Conservation (phyloP, 1,140 invertebrate genomes). For the Drosophila tani region DNA sequence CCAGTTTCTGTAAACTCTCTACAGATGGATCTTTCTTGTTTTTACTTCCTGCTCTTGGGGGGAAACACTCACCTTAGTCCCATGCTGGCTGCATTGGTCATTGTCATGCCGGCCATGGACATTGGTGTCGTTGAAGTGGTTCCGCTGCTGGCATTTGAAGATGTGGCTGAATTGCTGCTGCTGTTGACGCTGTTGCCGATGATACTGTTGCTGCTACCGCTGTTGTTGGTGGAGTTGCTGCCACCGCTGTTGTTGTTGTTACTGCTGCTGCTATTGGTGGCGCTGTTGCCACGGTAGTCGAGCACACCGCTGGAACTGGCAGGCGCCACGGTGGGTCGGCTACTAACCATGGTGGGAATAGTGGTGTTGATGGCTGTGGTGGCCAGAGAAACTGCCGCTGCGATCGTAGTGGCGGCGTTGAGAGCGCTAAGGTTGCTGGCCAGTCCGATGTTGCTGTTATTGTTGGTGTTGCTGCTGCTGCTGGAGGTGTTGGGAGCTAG, state of each 20-base stretch:
- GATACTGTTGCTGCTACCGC: slow-evolving; percentile 10
- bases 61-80: slow-evolving; percentile 52
- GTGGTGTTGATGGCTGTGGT: slow-evolving; percentile 78
- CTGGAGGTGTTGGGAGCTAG: slow-evolving; percentile 58
- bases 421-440: slow-evolving; percentile 43
- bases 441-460: slow-evolving; percentile 44
- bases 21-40: no score
- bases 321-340: slow-evolving; percentile 50
- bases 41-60: no score
- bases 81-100: slow-evolving; percentile 50
- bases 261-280: slow-evolving; percentile 26
- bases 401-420: slow-evolving; percentile 67
- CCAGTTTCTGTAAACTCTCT: not conserved
- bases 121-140: slow-evolving; percentile 36
- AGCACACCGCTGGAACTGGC: slow-evolving; percentile 62
- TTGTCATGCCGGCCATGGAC: slow-evolving; percentile 38
- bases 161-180: slow-evolving; percentile 20
- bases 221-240: slow-evolving; percentile 19
- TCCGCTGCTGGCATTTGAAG: slow-evolving; percentile 30
- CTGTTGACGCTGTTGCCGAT: slow-evolving; percentile 18
- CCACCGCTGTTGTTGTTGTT: slow-evolving; percentile 16
- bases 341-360: slow-evolving; percentile 68
- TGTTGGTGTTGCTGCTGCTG: slow-evolving; percentile 49
- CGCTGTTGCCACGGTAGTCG: slow-evolving; percentile 51
- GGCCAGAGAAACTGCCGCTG: slow-evolving; percentile 69